Base-by-base conservation (phyloP, 2,797 vertebrate species). In the Spinibarbus caldwelli region DNA sequence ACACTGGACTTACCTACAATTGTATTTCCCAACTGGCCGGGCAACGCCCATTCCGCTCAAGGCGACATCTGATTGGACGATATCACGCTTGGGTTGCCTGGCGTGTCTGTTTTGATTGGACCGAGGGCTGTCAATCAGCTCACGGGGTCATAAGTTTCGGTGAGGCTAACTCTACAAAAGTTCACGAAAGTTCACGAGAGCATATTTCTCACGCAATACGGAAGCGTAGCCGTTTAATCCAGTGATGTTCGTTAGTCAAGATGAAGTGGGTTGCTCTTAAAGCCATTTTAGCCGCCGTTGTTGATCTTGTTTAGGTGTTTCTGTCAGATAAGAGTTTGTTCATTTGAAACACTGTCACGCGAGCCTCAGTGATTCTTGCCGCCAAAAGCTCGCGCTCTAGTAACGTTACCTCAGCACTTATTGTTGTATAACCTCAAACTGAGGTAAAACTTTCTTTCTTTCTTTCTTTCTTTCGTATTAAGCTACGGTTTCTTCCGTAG, bases 71-170 rank as follows among this genome's bases (percentile, higher is more conserved):
- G 1, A 93, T 94, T 94, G 92, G 93, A 12, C 29, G 0, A 0
- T 0, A 0, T 0, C 3, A 17, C 7, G 7, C n/a, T 29, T 1
- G 6, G 1, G 6, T 49, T 2, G 1, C 47, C 6, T 5, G 0
- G 10, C 0, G 12, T 17, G 1, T 23, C 0, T 45, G 5, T 73
- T 88, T 7, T 90, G 87, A 94, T 94, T 95, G 92, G 93, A 10
- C 2, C 10, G 0, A 2, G 0, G 0, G 0, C 36, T 83, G 85
- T 80, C 89, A 78, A 0, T 90, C 81, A 41, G 3, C 3, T 52
- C 49, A 43, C 4, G 11, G 38, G n/a, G n/a, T n/a, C n/a, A n/a
- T n/a, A n/a, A n/a, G n/a, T n/a, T n/a, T n/a, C n/a, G 8, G 34
- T 14, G 82, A 19, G 59, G 23, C 10, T 41, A 41, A 10, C 73